A percentile compares a stretch with the other conserved stretches of the same genome.
Conservation (phyloP, 2,797 vertebrate genomes). For the Vultur gryphus region DNA sequence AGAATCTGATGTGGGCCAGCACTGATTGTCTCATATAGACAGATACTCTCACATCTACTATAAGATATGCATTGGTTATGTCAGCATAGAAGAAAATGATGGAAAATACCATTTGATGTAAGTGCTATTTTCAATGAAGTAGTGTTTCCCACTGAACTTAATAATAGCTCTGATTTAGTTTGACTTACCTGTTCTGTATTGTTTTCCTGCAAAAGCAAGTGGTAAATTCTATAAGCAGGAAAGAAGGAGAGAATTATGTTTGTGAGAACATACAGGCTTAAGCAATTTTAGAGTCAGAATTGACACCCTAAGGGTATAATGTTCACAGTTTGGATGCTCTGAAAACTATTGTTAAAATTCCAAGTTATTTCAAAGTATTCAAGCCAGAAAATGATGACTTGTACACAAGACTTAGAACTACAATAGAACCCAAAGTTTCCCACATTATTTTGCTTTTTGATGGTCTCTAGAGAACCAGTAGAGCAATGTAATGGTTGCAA, state of each 20-base stretch:
- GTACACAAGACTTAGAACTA: neutral
- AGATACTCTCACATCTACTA: neutral
- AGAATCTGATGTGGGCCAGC: neutral
- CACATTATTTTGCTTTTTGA: neutral
- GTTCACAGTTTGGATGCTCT: neutral
- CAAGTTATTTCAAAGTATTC: conserved; percentile 28
- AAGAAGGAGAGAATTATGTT: neutral
- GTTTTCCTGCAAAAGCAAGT: neutral
- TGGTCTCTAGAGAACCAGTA: neutral
- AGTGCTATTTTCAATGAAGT: neutral
- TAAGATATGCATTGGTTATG: neutral
- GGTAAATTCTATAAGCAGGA: neutral
- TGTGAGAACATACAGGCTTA: neutral
- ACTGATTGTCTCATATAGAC: neutral
- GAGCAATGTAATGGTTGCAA: neutral
- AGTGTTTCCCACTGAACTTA: neutral
- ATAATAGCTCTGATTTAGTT: neutral
- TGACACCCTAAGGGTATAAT: neutral
- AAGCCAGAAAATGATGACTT: conserved; percentile 25
- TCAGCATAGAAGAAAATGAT: neutral
- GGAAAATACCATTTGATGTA: neutral
- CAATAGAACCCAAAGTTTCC: neutral
- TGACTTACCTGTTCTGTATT: neutral
- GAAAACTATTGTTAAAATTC: conserved; percentile 50
- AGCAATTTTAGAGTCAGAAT: neutral